Evolutionary conservation across 2,797 vertebrate species (phyloP), one percentile per base, ranked within the genome.

Genomic region (Pipistrellus pygmaeus): DNA sequence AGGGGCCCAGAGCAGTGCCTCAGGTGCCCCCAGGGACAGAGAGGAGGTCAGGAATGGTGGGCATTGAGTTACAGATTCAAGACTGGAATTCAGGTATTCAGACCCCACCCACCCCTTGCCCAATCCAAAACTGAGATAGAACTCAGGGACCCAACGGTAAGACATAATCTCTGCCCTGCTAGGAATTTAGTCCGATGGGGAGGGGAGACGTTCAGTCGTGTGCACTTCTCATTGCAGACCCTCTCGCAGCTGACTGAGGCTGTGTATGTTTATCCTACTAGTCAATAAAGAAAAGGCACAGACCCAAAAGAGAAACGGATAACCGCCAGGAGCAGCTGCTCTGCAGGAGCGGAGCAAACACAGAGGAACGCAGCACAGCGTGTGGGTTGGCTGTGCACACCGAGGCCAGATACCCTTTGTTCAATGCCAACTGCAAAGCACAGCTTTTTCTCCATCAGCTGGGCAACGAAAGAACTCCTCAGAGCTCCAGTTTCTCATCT

Each of bases 31-130:
- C 1, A 4, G 46, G 30, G 32, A 44, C 25, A 64, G 60, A 0
- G 3, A 3, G 57, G 27, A 73, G 20, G 20, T 23, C 51, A 48
- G 35, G 41, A n/a, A 78, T 21, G n/a, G 46, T 57, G 30, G 20
- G 30, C 7, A 8, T 11, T 20, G 2, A 21, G 41, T 17, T 83
- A 44, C 68, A 86, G 69, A 53, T 44, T 88, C 75, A 69, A 88
- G 10, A 62, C 30, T 15, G 62, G 35, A 92, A 80, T 57, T 48
- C 68, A 23, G 12, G n/a, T 90, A 77, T 86, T 77, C 55, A 38
- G 18, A 75, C 41, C 35, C 44, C 64, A 8, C 3, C 30, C 0
- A 2, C 0, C 1, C 4, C 0, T 3, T 10, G 30, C 6, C 76
- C 27, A 10, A 8, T 25, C 7, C 32, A 48, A 84, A 75, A 15